A percentile compares a stretch with the other conserved stretches of the same genome.
phyloP scores from a whole-genome alignment of 2,888 invertebrate species.

The Hyles lineata region DNA sequence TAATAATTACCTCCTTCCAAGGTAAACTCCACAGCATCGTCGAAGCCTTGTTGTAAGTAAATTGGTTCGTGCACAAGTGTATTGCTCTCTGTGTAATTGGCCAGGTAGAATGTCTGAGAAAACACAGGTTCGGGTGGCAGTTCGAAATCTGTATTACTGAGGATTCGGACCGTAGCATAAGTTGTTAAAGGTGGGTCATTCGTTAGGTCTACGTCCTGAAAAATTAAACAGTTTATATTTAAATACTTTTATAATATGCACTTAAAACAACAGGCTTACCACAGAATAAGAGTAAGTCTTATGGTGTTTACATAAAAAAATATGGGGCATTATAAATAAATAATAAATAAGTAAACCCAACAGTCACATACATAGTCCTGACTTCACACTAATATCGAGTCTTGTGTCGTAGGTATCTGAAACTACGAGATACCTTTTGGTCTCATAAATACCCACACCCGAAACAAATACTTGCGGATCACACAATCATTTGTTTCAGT shows the following conservation, averaged over 20 bases:
- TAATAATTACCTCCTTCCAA: conserved; percentile 63
- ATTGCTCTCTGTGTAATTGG: conserved; percentile 63
- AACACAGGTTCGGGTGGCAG: conserved; percentile 79
- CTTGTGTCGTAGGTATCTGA: too few species aligned
- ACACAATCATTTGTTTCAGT: too few species aligned
- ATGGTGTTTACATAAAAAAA: too few species aligned
- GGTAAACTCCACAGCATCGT: conserved; percentile 61
- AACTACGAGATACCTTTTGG: too few species aligned
- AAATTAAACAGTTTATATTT: conserved; percentile 21
- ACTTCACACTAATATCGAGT: too few species aligned
- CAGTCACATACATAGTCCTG: too few species aligned
- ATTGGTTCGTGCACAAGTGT: conserved; percentile 59
- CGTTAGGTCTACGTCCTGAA: conserved; percentile 72
- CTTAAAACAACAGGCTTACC: too few species aligned
- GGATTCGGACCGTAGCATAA: conserved; percentile 61
- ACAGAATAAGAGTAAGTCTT: too few species aligned
- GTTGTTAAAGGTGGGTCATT: conserved; percentile 55
- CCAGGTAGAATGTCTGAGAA: conserved; percentile 70
- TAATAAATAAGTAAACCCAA: too few species aligned
- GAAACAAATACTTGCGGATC: too few species aligned
- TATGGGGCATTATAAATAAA: too few species aligned
- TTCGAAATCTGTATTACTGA: conserved; percentile 64
- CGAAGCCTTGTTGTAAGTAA: conserved; percentile 64
- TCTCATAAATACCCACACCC: too few species aligned
- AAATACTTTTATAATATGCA: neutral